A percentile compares a stretch with the other conserved stretches of the same genome.
Conservation (phyloP, 1,140 invertebrate genomes). For the Eubasilissa regina region DNA sequence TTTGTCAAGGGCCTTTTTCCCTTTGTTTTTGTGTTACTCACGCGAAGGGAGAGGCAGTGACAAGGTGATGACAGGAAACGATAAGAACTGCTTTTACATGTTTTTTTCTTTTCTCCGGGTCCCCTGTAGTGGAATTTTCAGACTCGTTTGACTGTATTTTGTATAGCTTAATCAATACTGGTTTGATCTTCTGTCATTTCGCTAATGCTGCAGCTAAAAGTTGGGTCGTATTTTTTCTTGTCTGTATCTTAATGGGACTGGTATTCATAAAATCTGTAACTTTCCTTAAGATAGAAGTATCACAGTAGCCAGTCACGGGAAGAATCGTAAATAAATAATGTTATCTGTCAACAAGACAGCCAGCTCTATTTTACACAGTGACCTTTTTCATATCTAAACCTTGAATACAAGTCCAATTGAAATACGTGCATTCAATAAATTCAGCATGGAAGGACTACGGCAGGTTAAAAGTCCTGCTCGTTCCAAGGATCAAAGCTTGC, state of each 20-base stretch:
- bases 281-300: too few species aligned
- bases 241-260: not conserved
- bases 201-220: too few species aligned
- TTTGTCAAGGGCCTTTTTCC: slow-evolving; percentile 49
- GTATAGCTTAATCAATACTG: not conserved
- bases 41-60: slow-evolving; percentile 40
- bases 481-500: slow-evolving; percentile 41
- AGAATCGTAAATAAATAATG: too few species aligned
- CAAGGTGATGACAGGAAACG: slow-evolving; percentile 57
- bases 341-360: too few species aligned
- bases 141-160: not conserved
- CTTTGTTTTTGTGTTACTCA: slow-evolving; percentile 52
- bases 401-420: slow-evolving; percentile 17
- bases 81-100: slow-evolving; percentile 52
- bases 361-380: too few species aligned
- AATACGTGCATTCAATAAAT: slow-evolving; percentile 49
- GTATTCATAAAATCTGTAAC: too few species aligned
- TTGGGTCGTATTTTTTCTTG: not conserved
- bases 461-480: slow-evolving; percentile 38
- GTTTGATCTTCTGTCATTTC: not conserved
- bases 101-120: slow-evolving; percentile 31
- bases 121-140: slow-evolving; percentile 6
- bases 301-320: too few species aligned
- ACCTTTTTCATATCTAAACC: not conserved
- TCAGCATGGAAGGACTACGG: not conserved